These are phyloP conservation scores for Pandemis corylana DNA, from an alignment of 2,888 invertebrate genomes.

Conservation along the genomic window DNA sequence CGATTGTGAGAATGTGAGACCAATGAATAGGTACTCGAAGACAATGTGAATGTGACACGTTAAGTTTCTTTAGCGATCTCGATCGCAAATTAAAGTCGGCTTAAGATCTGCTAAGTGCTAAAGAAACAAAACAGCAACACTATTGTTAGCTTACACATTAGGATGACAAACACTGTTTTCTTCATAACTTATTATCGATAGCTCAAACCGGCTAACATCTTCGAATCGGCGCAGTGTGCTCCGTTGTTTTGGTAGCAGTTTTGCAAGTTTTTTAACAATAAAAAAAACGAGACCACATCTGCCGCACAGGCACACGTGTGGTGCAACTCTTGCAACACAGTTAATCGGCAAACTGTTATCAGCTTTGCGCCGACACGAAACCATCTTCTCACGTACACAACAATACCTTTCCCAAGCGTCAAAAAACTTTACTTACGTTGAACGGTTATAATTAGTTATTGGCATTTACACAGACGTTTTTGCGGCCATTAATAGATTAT, in stretches of 20 bases:
- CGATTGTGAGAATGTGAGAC: too few species aligned
- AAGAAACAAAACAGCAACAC: too few species aligned
- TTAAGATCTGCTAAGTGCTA: too few species aligned
- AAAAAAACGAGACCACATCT: slow-evolving; percentile 27
- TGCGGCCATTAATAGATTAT: slow-evolving; percentile 55
- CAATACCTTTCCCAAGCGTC: slow-evolving; percentile 43
- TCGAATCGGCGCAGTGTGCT: background rate
- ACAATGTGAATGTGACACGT: too few species aligned
- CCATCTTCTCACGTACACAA: slow-evolving; percentile 27
- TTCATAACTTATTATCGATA: too few species aligned
- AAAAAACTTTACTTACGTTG: slow-evolving; percentile 47
- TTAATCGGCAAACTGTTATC: slow-evolving; percentile 27
- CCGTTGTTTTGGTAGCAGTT: slow-evolving; percentile 5
- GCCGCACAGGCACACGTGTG: slow-evolving; percentile 24
- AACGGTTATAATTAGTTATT: slow-evolving; percentile 64
- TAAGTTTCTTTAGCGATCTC: too few species aligned
- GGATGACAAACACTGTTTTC: too few species aligned
- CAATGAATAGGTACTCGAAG: too few species aligned
- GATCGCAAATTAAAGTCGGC: too few species aligned
- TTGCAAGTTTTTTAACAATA: slow-evolving; percentile 15
- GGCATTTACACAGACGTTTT: slow-evolving; percentile 55
- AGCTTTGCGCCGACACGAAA: slow-evolving; percentile 8
- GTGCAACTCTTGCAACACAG: slow-evolving; percentile 23
- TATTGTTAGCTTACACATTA: background rate
- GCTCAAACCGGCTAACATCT: background rate